Evolutionary conservation across 2,797 vertebrate species (phyloP).

Genomic region (Australoheros facetus): DNA sequence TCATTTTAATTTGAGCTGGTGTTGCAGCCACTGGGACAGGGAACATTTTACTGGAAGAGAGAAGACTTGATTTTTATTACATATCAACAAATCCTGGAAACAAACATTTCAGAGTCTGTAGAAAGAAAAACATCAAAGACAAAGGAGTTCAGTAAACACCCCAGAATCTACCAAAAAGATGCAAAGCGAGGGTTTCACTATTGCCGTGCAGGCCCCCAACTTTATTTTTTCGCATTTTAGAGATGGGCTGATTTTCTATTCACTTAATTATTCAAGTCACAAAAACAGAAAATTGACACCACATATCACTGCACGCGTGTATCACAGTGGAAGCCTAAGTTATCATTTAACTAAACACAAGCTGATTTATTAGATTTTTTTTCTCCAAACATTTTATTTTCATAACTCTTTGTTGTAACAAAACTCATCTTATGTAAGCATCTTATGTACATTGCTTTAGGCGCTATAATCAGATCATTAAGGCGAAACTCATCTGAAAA

Average conservation of each 20-base stretch:
- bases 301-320: background rate
- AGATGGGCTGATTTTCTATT: background rate
- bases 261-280: too few species aligned
- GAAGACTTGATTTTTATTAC: background rate
- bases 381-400: conserved; percentile 42
- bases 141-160: background rate
- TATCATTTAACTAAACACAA: background rate
- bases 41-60: background rate
- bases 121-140: background rate
- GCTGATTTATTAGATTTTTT: background rate
- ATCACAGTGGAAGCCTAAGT: background rate
- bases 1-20: background rate
- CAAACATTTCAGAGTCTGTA: background rate
- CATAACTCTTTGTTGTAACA: conserved; percentile 37
- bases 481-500: conserved; percentile 13
- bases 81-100: background rate
- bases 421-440: conserved; percentile 27
- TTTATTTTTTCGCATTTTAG: background rate
- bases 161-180: too few species aligned
- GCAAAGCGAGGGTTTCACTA: too few species aligned
- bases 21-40: background rate
- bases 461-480: background rate
- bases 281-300: too few species aligned
- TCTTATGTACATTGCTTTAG: conserved; percentile 50
- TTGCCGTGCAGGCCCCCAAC: too few species aligned